phyloP scores from a whole-genome alignment of 2,113 vertebrate species.

The Cygnus atratus region DNA sequence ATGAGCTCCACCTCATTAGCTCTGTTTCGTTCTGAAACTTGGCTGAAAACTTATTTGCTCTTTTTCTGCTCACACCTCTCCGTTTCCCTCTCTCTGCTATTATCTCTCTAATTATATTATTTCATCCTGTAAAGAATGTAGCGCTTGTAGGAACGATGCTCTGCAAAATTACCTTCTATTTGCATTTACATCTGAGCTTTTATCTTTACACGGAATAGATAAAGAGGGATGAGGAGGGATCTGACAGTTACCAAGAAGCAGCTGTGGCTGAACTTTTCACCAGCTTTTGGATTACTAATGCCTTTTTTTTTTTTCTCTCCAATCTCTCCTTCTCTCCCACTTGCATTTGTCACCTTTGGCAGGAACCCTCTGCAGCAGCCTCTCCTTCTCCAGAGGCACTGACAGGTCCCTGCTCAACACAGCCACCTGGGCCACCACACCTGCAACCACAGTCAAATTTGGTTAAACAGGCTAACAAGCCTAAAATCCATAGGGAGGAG shows the following conservation, averaged over 20 bases:
- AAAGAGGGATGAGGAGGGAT: not conserved
- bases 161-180: constrained; percentile 4
- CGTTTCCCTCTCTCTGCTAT: not conserved
- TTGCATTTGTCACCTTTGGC: not conserved
- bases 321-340: not conserved
- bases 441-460: not conserved
- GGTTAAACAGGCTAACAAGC: not conserved
- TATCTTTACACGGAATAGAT: not conserved
- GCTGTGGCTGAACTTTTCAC: not conserved
- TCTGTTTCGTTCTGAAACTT: not conserved
- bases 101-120: not conserved
- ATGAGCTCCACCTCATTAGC: constrained; percentile 34
- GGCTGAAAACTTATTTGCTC: not conserved
- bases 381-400: not conserved
- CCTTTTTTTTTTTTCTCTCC: not conserved
- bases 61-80: not conserved
- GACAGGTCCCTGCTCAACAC: not conserved
- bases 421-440: not conserved
- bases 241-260: not conserved
- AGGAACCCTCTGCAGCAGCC: not conserved
- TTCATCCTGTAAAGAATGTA: not conserved
- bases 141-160: not conserved
- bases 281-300: not conserved
- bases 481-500: not conserved
- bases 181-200: not conserved